A percentile compares a stretch with the other conserved stretches of the same genome.
phyloP scores from a whole-genome alignment of 2,888 invertebrate species.

The Philopedon plagiatum region DNA sequence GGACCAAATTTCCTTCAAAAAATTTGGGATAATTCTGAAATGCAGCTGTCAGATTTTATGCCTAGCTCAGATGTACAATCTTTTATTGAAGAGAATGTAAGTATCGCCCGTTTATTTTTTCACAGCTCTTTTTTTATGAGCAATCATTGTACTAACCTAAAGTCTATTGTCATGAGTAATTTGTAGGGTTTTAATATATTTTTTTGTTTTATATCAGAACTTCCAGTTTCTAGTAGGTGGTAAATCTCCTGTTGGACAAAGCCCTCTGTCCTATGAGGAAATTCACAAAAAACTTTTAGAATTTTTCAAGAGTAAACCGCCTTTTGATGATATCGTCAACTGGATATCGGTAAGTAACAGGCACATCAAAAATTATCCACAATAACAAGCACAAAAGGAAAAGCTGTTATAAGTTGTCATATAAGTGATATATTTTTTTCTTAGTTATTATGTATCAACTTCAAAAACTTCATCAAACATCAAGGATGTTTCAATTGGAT shows the following conservation, averaged over 20 bases:
- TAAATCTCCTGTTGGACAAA: constrained; percentile 62
- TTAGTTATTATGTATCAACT: no score
- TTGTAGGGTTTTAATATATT: constrained; percentile 1
- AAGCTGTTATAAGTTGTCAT: no score
- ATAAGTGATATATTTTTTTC: no score
- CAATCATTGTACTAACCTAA: no score
- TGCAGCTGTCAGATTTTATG: constrained; percentile 72
- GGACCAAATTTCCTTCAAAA: constrained; percentile 71
- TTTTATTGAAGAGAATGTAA: constrained; percentile 71
- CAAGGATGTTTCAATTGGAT: no score
- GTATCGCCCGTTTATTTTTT: no score
- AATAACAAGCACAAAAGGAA: no score
- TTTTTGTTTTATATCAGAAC: constrained; percentile 36
- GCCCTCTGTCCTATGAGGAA: constrained; percentile 67
- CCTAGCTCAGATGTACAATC: constrained; percentile 65
- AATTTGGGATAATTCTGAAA: constrained; percentile 72
- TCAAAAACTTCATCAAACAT: no score
- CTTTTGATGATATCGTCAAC: constrained; percentile 71
- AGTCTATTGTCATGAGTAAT: no score
- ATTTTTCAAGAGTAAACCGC: constrained; percentile 70
- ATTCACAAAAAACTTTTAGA: constrained; percentile 72
- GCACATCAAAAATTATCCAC: no score
- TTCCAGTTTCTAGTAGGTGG: constrained; percentile 58
- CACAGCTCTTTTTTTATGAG: no score
- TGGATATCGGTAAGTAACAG: constrained; percentile 44